Evolutionary conservation across 2,113 vertebrate species (phyloP).

Genomic region (Manacus vitellinus): DNA sequence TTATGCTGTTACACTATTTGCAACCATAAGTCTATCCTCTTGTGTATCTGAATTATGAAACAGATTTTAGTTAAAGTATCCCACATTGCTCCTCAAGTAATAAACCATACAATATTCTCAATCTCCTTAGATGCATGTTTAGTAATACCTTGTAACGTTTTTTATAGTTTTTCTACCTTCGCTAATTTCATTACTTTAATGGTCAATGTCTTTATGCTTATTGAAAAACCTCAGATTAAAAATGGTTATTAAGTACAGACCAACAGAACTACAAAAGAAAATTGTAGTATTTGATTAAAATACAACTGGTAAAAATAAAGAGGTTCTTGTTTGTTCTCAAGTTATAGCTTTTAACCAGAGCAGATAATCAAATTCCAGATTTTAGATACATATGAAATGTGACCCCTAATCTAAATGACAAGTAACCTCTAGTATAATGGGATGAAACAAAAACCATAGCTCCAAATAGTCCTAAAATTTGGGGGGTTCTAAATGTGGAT

Average conservation of each 20-base stretch:
- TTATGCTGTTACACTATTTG: constrained; percentile 27
- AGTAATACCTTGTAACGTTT: not conserved
- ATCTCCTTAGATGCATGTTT: not conserved
- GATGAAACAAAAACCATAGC: constrained; percentile 39
- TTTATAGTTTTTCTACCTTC: not conserved
- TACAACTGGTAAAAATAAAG: not conserved
- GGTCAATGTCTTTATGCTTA: not conserved
- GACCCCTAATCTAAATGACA: constrained; percentile 8
- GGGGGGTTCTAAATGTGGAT: constrained; percentile 46
- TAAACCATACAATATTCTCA: not conserved
- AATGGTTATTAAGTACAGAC: not conserved
- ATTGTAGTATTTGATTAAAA: not conserved
- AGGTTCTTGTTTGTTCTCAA: not conserved
- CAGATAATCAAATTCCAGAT: not conserved
- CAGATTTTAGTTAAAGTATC: constrained; percentile 36
- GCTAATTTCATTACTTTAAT: constrained; percentile 1
- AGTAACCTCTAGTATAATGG: not conserved
- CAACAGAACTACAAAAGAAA: not conserved
- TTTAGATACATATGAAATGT: not conserved
- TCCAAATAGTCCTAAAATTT: constrained; percentile 23
- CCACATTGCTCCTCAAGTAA: not conserved
- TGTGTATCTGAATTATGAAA: constrained; percentile 21
- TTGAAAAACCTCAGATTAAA: not conserved
- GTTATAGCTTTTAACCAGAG: not conserved
- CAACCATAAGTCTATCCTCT: not conserved